Base-by-base conservation (phyloP, 2,888 invertebrate species). In the Cenopis cana region DNA sequence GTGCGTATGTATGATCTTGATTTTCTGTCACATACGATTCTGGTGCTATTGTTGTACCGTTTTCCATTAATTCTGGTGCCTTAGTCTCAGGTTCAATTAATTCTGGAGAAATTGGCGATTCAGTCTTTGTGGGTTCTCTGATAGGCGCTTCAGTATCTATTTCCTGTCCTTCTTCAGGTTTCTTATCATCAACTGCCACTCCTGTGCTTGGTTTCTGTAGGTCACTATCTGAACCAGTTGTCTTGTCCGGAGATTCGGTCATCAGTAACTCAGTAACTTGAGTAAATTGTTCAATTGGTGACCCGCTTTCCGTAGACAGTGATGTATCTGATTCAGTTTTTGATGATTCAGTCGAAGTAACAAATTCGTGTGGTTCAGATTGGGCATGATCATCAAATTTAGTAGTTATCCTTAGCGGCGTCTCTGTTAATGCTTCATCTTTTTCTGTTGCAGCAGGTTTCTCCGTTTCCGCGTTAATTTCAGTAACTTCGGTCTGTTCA, bases 1-100 rank as follows among this genome's bases (percentile, higher is more conserved):
- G 72, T 41, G 56, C 36, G 6, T 68, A 56, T 17, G 52, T 50
- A 41, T 49, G 17, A 49, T 61, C 46, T 56, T 12, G 46, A 17
- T 64, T 60, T 56, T 56, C 68, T 69, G 65, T 59, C 6, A 50
- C 50, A 33, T 66, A 64, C 9, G 38, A 61, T 59, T 46, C 46
- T 59, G 46, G 33, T 12, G 61, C 17, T 62, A 49, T 64, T 33
- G 69, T 70, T 49, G 49, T 17, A 46, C 29, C 68, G 61, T 59
- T 64, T 14, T 72, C 74, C 50, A 62, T 50, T 49, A 55, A 68
- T 74, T 75, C 75, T 36, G 76, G 74, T 59, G 54, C 14, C 64
- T 68, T 71, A 46, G 61, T 68, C 38, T 68, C 68, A 60, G 68
- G 54, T 12, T 57, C 50, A 17, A 46, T 55, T 61, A 67, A 61